Percentiles rank a stretch among this genome's conserved stretches.
phyloP scores from a whole-genome alignment of 1,140 invertebrate species.

The Aleiodes sp. region DNA sequence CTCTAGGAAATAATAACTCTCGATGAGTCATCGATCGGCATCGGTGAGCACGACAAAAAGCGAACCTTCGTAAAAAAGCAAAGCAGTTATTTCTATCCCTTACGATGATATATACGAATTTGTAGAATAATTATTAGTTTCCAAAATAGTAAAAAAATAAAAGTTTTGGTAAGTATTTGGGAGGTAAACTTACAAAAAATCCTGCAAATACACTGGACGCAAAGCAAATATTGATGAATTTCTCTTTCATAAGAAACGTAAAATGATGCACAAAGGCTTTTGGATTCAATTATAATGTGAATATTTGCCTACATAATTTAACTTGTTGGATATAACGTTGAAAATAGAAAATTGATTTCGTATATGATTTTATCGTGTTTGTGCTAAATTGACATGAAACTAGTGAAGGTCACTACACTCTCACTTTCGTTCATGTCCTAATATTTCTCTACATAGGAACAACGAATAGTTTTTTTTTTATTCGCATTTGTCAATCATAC shows the following conservation, averaged over 20 bases:
- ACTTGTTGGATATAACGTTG: neutral
- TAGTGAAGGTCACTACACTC: constrained; percentile 2
- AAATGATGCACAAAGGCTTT: too few relatives aligned
- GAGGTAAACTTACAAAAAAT: too few relatives aligned
- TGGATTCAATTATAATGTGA: neutral
- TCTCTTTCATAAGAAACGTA: too few relatives aligned
- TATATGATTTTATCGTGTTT: neutral
- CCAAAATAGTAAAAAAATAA: too few relatives aligned
- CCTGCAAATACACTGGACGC: too few relatives aligned
- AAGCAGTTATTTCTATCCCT: constrained; percentile 2
- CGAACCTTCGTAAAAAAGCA: neutral
- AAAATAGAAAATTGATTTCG: neutral
- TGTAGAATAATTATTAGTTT: too few relatives aligned
- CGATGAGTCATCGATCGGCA: constrained; percentile 27
- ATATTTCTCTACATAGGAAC: neutral
- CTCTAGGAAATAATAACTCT: constrained; percentile 17
- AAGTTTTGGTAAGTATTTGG: too few relatives aligned
- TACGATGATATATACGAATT: neutral
- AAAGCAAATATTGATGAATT: too few relatives aligned
- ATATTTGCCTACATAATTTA: constrained; percentile 7
- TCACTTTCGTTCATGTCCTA: neutral
- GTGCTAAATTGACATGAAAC: constrained; percentile 5
- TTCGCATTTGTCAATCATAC: too few relatives aligned
- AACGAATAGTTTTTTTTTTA: too few relatives aligned
- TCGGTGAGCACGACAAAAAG: neutral